Percentiles rank a stretch among this genome's conserved stretches.
Conservation (phyloP, 1,140 invertebrate species). For the Drosophila santomea region DNA sequence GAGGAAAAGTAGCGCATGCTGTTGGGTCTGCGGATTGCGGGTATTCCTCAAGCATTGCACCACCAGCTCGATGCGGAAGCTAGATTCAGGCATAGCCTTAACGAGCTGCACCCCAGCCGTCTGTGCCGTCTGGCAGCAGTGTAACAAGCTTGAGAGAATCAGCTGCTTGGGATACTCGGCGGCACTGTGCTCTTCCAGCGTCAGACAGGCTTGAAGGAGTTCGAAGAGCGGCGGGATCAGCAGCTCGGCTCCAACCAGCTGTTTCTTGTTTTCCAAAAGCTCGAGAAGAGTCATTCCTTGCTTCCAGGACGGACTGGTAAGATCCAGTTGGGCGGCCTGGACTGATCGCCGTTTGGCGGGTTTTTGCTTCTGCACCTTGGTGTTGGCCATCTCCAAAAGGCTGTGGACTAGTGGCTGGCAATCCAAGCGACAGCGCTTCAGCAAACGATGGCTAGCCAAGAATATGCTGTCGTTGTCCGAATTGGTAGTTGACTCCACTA, state of each 20-base stretch:
- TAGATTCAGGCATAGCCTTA: constrained; percentile 85
- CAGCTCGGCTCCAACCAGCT: constrained; percentile 87
- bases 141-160: constrained; percentile 91
- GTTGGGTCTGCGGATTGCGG: constrained; percentile 96
- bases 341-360: constrained; percentile 49
- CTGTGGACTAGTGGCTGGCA: constrained; percentile 87
- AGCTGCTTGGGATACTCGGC: constrained; percentile 96
- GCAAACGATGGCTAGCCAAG: constrained; percentile 87
- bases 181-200: constrained; percentile 92
- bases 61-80: constrained; percentile 92
- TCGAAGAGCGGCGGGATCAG: constrained; percentile 92
- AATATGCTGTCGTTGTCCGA: constrained; percentile 87
- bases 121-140: constrained; percentile 88
- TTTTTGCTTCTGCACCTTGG: constrained; percentile 4
- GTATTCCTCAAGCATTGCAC: constrained; percentile 95
- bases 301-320: constrained; percentile 89
- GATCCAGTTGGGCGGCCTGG: constrained; percentile 52
- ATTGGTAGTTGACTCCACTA: constrained; percentile 85
- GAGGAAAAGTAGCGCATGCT: constrained; percentile 93
- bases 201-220: constrained; percentile 91
- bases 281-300: constrained; percentile 92
- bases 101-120: constrained; percentile 80
- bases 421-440: constrained; percentile 90
- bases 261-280: constrained; percentile 93
- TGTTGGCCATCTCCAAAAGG: constrained; percentile 76